A percentile compares a stretch with the other conserved stretches of the same genome.
Evolutionary conservation across 2,797 vertebrate genomes (phyloP).

Genomic region (Leucoraja ocellata): DNA sequence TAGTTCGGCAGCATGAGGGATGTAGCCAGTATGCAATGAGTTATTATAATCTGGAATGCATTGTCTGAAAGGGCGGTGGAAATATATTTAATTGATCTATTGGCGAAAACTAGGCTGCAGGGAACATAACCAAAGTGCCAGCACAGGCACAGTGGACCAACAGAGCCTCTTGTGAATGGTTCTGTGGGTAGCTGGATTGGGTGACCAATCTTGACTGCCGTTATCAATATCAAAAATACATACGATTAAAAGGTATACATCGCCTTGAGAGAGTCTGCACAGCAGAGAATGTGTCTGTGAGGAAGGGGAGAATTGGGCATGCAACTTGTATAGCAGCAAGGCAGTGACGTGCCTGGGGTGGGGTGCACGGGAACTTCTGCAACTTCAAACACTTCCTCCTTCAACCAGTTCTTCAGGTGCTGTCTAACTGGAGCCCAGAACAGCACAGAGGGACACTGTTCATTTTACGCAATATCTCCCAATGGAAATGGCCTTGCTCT

Average conservation of each 20-base stretch:
- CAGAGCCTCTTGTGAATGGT: not conserved
- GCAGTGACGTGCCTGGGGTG: not conserved
- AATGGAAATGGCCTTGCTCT: not conserved
- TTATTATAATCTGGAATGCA: not conserved
- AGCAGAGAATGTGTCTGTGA: not conserved
- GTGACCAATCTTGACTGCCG: not conserved
- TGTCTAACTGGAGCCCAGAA: not conserved
- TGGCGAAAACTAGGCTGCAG: not conserved
- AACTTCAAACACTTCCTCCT: too few species aligned
- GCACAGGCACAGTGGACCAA: not conserved
- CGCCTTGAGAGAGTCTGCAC: not conserved
- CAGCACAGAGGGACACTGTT: not conserved
- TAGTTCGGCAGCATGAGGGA: not conserved
- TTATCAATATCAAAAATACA: not conserved
- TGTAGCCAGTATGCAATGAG: not conserved
- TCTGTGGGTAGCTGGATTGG: not conserved
- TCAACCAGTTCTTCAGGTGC: not conserved
- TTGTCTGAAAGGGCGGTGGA: not conserved
- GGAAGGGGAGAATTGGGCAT: not conserved
- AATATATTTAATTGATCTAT: not conserved
- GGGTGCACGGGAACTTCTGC: not conserved
- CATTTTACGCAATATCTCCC: not conserved
- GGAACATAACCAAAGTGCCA: not conserved
- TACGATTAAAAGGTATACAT: too few species aligned
- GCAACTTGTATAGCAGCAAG: not conserved